Percentiles rank a stretch among this genome's conserved stretches.
These are phyloP conservation scores for Drosophila greeni DNA, from an alignment of 2,888 invertebrate genomes.

Conservation along the genomic window DNA sequence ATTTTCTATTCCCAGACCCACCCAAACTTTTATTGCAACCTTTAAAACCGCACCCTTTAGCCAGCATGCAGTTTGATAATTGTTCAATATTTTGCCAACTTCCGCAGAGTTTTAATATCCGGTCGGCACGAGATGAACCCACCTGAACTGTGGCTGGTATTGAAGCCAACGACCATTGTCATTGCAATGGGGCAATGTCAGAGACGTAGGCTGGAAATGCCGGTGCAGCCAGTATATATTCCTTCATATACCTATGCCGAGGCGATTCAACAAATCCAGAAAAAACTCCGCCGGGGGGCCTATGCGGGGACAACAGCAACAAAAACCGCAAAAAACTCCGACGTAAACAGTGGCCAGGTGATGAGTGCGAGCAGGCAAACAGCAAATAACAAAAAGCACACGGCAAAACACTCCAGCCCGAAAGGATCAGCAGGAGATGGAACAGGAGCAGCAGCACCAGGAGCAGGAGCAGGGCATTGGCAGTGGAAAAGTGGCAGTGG, in stretches of 20 bases:
- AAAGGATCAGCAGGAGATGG: constrained; percentile 14
- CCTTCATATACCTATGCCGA: constrained; percentile 7
- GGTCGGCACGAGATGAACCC: constrained; percentile 20
- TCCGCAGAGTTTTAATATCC: constrained; percentile 61
- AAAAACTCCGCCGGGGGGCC: constrained; percentile 43
- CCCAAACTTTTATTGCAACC: neutral
- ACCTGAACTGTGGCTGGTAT: constrained; percentile 13
- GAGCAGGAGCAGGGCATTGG: constrained; percentile 15
- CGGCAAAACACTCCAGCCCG: constrained; percentile 64
- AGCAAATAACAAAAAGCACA: constrained; percentile 72
- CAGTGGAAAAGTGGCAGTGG: constrained; percentile 25
- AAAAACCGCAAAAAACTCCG: constrained; percentile 58
- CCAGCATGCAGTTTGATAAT: constrained; percentile 34
- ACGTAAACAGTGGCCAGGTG: constrained; percentile 47
- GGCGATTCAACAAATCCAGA: constrained; percentile 1
- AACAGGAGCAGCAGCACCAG: constrained; percentile 30
- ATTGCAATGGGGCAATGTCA: constrained; percentile 69
- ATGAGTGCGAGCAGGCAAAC: constrained; percentile 63
- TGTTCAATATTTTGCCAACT: constrained; percentile 57
- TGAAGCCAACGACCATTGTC: constrained; percentile 63
- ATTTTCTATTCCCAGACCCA: neutral
- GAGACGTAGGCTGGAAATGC: constrained; percentile 57
- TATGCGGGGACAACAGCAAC: constrained; percentile 22
- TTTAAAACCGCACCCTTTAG: neutral
- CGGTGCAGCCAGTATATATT: neutral